phyloP scores from a whole-genome alignment of 2,113 vertebrate genomes.

The Paradoxurus hermaphroditus region DNA sequence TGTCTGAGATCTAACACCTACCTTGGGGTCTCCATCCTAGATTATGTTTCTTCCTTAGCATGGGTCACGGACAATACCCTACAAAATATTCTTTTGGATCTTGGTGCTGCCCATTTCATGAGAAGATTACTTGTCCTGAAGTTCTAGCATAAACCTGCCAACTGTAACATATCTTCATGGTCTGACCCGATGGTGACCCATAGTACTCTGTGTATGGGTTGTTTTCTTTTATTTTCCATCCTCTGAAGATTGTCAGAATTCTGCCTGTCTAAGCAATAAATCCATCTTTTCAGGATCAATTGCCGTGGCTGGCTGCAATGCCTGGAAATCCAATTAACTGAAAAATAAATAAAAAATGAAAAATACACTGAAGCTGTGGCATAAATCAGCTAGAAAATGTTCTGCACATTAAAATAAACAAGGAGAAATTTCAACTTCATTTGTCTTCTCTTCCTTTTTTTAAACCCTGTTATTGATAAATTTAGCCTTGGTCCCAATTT shows the following conservation, averaged over 20 bases:
- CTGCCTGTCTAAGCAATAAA: conserved; percentile 82
- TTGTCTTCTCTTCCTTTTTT: conserved; percentile 80
- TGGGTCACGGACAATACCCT: conserved; percentile 20
- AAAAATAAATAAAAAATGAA: conserved; percentile 81
- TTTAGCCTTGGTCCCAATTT: conserved; percentile 72
- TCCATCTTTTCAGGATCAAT: conserved; percentile 87
- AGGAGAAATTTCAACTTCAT: conserved; percentile 81
- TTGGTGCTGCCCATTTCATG: conserved; percentile 33
- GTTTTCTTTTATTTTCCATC: conserved; percentile 75
- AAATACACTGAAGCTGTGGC: conserved; percentile 58
- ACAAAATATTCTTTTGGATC: conserved; percentile 39
- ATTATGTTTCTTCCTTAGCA: conserved; percentile 23
- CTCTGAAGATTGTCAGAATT: conserved; percentile 78
- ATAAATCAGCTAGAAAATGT: conserved; percentile 83
- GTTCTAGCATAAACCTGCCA: conserved; percentile 52
- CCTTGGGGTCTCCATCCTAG: background rate
- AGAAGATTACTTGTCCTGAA: conserved; percentile 1
- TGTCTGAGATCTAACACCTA: conserved; percentile 10
- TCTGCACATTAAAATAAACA: conserved; percentile 85
- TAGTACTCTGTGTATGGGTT: conserved; percentile 38
- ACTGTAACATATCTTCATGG: conserved; percentile 56
- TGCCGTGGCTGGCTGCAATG: conserved; percentile 82
- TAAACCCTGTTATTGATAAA: conserved; percentile 80
- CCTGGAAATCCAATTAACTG: conserved; percentile 87
- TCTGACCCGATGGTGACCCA: conserved; percentile 46